A percentile compares a stretch with the other conserved stretches of the same genome.
Conservation (phyloP, 2,888 invertebrate species). For the Allacma fusca region DNA sequence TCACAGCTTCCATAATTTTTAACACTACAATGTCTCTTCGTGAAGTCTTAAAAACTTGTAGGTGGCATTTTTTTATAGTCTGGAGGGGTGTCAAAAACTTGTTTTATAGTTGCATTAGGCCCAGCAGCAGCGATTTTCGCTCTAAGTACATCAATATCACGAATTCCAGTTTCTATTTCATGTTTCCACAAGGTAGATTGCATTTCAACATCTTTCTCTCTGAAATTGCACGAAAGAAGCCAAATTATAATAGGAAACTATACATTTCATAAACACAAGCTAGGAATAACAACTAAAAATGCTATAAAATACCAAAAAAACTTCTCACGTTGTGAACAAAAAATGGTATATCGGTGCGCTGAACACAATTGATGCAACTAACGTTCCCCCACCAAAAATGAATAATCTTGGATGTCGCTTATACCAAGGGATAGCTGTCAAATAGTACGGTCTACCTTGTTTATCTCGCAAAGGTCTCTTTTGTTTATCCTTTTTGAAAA, state of each 20-base stretch:
- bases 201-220: constrained; percentile 27
- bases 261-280: not conserved
- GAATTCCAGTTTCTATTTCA: constrained; percentile 48
- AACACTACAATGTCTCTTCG: not conserved
- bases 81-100: not conserved
- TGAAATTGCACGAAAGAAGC: not conserved
- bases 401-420: constrained; percentile 44
- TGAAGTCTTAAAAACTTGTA: not conserved
- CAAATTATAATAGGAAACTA: not conserved
- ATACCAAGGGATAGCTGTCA: constrained; percentile 44
- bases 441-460: constrained; percentile 47
- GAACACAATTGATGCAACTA: constrained; percentile 70
- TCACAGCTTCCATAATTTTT: constrained; percentile 78
- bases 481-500: constrained; percentile 21
- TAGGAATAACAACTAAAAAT: not conserved
- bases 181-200: constrained; percentile 47
- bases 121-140: constrained; percentile 30
- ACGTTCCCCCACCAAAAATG: constrained; percentile 64
- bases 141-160: constrained; percentile 42
- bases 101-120: not conserved
- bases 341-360: constrained; percentile 73
- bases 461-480: constrained; percentile 29
- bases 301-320: not conserved
- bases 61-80: not conserved
- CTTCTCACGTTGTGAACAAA: not conserved